Evolutionary conservation across 2,113 vertebrate species (phyloP), one percentile per base, ranked within the genome.

Genomic region (Hylia prasina): DNA sequence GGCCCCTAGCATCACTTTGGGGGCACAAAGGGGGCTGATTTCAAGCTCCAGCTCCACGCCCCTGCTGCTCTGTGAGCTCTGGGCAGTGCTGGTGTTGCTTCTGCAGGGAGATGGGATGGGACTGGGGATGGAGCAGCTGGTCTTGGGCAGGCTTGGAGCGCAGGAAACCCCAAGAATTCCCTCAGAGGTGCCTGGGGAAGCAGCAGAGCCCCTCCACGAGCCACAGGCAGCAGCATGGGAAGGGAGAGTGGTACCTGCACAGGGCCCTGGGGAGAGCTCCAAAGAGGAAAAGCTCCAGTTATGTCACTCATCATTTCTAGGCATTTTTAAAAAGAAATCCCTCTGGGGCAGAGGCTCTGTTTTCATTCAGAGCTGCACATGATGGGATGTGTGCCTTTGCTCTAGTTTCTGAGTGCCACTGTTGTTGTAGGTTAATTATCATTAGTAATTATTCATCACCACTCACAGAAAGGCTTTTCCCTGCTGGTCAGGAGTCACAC

Each of bases 401-500:
- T 80, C 39, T 10, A 58, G 53, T 72, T 90, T 92, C 79, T 25
- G 50, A 65, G 89, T 14, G 68, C 50, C 66, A 21, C 63, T 93
- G 73, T 78, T 71, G 61, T 61, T 78, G 53, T 66, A 80, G 79
- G 88, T 93, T 97, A 91, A 89, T 96, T 91, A 91, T 91, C 7
- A 0, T 76, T 77, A 80, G 90, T 87, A 90, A 95, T 91, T 93
- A 89, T 81, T 88, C 78, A 86, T 63, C 39, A 54, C 39, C 11
- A 12, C 63, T 80, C 57, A 35, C 33, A 63, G 63, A 82, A 91
- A 87, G 78, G 42, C 30, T 85, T 90, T 82, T 89, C 70, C 30
- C 61, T 82, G 44, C 51, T 78, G 61, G 60, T 92, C 58, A 57
- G 37, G 37, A 92, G 65, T 50, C 8, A 4, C 35, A 37, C 2